Conservation (phyloP, 2,113 vertebrate genomes). For the Thalassoma bifasciatum region DNA sequence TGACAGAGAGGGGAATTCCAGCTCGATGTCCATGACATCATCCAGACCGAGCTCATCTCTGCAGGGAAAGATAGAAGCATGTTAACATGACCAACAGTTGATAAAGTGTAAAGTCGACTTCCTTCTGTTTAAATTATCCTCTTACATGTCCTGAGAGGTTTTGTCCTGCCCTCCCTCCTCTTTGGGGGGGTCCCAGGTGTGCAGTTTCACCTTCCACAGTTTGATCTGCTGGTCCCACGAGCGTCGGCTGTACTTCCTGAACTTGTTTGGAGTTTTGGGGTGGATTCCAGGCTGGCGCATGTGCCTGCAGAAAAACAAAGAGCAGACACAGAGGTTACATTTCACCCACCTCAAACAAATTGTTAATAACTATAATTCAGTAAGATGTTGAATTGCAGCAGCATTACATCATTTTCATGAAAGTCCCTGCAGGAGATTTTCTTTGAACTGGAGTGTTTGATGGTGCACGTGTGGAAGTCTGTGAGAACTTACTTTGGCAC, state of each 20-base stretch:
- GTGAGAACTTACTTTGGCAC: constrained; percentile 88
- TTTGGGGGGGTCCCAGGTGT: constrained; percentile 93
- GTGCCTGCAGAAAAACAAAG: constrained; percentile 78
- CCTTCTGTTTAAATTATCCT: not conserved
- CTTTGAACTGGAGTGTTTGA: not conserved
- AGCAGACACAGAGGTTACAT: not conserved
- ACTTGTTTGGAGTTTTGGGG: constrained; percentile 97
- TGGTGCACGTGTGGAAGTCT: not conserved
- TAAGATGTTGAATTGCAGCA: no score
- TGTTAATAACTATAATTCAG: no score
- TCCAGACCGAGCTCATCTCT: constrained; percentile 88
- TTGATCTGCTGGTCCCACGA: constrained; percentile 99
- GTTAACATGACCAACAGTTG: not conserved
- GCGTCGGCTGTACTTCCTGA: constrained; percentile 96
- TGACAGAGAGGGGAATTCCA: constrained; percentile 80
- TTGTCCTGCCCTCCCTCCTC: constrained; percentile 80
- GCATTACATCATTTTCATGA: no score
- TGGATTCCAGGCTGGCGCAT: constrained; percentile 91
- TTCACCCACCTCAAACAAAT: no score
- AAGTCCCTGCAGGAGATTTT: not conserved
- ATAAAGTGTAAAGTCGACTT: not conserved
- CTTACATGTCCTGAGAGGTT: constrained; percentile 87
- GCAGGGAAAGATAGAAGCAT: not conserved
- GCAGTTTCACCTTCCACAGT: constrained; percentile 94
- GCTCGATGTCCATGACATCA: constrained; percentile 91